Conservation (phyloP, 2,113 vertebrate species). For the Scortum barcoo region DNA sequence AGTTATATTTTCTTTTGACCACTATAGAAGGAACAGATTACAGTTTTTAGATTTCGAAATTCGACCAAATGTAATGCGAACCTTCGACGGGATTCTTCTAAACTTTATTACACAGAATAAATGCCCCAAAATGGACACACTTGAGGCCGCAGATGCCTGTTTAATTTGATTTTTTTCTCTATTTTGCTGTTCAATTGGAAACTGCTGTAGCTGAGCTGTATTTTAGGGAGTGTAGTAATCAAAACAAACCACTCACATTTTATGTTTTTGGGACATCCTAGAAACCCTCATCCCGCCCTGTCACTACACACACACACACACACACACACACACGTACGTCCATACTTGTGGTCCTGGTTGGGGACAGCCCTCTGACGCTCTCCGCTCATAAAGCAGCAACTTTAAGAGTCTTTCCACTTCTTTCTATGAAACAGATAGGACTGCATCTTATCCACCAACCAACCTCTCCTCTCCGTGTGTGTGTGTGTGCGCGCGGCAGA, state of each 20-base stretch:
- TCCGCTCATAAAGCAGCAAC: background rate
- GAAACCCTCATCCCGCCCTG: background rate
- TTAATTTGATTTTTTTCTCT: background rate
- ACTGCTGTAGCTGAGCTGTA: background rate
- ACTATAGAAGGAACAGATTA: background rate
- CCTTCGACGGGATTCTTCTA: background rate
- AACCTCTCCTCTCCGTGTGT: background rate
- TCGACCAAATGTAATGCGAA: background rate
- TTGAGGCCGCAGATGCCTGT: background rate
- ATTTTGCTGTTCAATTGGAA: background rate
- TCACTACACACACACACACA: background rate
- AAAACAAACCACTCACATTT: slow-evolving; percentile 21
- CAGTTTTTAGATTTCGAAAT: background rate
- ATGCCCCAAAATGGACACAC: background rate
- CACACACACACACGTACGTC: slow-evolving; percentile 5
- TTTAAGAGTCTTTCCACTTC: background rate
- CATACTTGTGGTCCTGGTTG: background rate
- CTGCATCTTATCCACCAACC: background rate
- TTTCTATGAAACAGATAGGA: slow-evolving; percentile 1
- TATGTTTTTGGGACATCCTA: slow-evolving; percentile 1
- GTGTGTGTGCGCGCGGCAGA: slow-evolving; percentile 32
- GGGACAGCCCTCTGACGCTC: background rate
- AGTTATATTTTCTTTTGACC: background rate
- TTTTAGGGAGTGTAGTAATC: slow-evolving; percentile 9
- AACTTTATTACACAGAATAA: background rate